These are phyloP conservation scores for Chorisops tibialis DNA, from an alignment of 2,888 invertebrate genomes.

Conservation along the genomic window DNA sequence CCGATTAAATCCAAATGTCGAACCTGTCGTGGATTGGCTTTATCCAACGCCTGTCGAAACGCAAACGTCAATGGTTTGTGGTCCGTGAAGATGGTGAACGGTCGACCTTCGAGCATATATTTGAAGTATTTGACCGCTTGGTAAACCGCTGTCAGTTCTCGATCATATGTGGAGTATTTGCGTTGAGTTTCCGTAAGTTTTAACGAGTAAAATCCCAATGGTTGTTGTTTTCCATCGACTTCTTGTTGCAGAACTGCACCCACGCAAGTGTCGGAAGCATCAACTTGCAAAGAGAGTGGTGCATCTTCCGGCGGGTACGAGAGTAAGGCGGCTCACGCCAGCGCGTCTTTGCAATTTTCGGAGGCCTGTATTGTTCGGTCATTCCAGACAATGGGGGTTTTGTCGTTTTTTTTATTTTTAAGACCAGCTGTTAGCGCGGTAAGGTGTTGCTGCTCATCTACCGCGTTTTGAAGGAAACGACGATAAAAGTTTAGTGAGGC, in stretches of 20 bases:
- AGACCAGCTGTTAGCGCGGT: too few species aligned
- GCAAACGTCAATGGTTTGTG: slow-evolving; percentile 39
- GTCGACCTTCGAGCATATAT: slow-evolving; percentile 33
- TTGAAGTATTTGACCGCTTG: slow-evolving; percentile 40
- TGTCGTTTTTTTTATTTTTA: not conserved
- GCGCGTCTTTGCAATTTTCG: not conserved
- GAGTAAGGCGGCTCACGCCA: slow-evolving; percentile 34
- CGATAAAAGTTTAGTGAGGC: not conserved
- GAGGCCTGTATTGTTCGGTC: not conserved
- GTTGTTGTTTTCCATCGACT: slow-evolving; percentile 38
- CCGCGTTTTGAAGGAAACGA: not conserved
- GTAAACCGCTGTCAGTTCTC: slow-evolving; percentile 47
- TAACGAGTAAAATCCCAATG: slow-evolving; percentile 45
- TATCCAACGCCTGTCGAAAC: slow-evolving; percentile 39
- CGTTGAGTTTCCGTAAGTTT: slow-evolving; percentile 41
- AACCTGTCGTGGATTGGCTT: slow-evolving; percentile 43
- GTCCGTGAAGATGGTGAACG: slow-evolving; percentile 33
- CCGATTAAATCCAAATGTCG: slow-evolving; percentile 43
- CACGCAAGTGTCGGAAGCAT: slow-evolving; percentile 44
- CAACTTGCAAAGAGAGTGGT: slow-evolving; percentile 32
- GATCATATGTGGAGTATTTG: slow-evolving; percentile 44
- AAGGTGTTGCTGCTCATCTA: too few species aligned
- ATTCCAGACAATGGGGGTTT: not conserved
- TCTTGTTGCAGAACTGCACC: slow-evolving; percentile 46
- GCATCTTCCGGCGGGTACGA: slow-evolving; percentile 41